Evolutionary conservation across 2,797 vertebrate genomes (phyloP).

Genomic region (Chloroceryle inda): DNA sequence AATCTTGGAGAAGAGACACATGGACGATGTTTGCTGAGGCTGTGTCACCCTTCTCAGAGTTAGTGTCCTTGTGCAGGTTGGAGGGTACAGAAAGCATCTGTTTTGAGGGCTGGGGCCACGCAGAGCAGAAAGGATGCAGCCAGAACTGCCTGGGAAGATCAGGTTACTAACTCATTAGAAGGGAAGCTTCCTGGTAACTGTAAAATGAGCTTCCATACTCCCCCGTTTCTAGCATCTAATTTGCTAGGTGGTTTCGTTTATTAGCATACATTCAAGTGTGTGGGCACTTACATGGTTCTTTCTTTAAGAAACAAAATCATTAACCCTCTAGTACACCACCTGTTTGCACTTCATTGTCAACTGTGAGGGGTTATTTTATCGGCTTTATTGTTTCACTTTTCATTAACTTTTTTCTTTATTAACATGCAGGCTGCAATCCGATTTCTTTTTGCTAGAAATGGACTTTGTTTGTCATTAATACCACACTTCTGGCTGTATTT

Average conservation of each 20-base stretch:
- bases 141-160: constrained; percentile 52
- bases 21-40: not conserved
- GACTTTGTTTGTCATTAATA: constrained; percentile 78
- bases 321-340: constrained; percentile 76
- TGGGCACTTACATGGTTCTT: constrained; percentile 71
- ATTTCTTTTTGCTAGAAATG: constrained; percentile 68
- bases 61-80: not conserved
- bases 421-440: constrained; percentile 57
- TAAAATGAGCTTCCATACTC: constrained; percentile 59
- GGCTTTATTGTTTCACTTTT: constrained; percentile 67
- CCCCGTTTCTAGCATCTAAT: constrained; percentile 57
- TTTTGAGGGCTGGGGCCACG: not conserved
- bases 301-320: constrained; percentile 74
- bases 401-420: constrained; percentile 72
- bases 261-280: constrained; percentile 76
- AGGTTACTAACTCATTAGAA: constrained; percentile 66
- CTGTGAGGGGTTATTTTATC: constrained; percentile 60
- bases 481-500: constrained; percentile 71
- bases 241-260: constrained; percentile 62
- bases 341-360: constrained; percentile 80
- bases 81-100: not conserved
- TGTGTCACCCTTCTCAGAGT: accelerated
- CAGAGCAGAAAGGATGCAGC: not conserved
- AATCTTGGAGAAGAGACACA: not conserved
- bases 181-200: constrained; percentile 55